Conservation (phyloP, 2,888 invertebrate genomes). For the Scaptomyza cyrtandrae region DNA sequence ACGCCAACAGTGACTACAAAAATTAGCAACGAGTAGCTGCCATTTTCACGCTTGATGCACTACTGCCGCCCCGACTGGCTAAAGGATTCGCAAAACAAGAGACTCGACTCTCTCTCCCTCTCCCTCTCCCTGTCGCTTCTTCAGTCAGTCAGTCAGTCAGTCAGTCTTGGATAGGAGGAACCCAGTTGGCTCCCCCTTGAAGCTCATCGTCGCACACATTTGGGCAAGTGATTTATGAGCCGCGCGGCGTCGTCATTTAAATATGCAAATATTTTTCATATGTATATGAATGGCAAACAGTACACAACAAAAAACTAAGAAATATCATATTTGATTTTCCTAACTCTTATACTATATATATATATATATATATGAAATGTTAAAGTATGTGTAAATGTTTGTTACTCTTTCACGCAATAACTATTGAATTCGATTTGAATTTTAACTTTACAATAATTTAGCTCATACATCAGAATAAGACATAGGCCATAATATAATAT, state of each 20-base stretch:
- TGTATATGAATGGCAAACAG: conserved; percentile 57
- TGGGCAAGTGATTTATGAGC: conserved; percentile 77
- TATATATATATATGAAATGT: too few species aligned
- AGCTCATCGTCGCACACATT: conserved; percentile 57
- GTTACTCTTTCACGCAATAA: too few species aligned
- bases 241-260: conserved; percentile 72
- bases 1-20: conserved; percentile 59
- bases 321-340: too few species aligned
- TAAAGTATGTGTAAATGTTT: too few species aligned
- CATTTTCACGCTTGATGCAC: conserved; percentile 57
- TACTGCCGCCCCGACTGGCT: conserved; percentile 28
- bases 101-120: background rate
- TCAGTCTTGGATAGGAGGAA: too few species aligned
- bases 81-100: conserved; percentile 5
- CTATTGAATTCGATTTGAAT: too few species aligned
- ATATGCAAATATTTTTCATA: conserved; percentile 70
- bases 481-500: too few species aligned
- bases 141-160: background rate
- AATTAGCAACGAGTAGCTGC: conserved; percentile 62
- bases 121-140: background rate
- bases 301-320: conserved; percentile 5
- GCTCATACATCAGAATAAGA: too few species aligned
- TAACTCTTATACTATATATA: too few species aligned
- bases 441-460: too few species aligned
- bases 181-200: background rate